Evolutionary conservation across 2,113 vertebrate species (phyloP).

Genomic region (Stegastes partitus): DNA sequence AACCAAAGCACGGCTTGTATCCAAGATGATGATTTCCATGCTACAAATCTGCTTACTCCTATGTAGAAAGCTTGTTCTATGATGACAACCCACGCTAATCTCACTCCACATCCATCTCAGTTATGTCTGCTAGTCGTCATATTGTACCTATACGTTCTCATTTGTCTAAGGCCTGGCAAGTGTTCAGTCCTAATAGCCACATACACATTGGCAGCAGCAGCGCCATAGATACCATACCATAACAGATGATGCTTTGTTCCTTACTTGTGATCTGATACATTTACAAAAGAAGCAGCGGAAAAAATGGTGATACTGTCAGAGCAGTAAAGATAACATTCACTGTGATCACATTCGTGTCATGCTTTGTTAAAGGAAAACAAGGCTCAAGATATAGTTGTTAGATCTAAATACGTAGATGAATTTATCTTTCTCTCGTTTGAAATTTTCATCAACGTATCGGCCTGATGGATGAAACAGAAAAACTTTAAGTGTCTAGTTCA

Average conservation of each 20-base stretch:
- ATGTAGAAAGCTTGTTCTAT: conserved; percentile 37
- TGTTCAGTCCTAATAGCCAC: background rate
- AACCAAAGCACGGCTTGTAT: conserved; percentile 30
- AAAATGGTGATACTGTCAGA: background rate
- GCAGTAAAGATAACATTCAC: background rate
- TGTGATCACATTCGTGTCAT: background rate
- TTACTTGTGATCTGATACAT: background rate
- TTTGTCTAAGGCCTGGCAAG: conserved; percentile 19
- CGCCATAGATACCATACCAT: background rate
- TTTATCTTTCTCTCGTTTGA: conserved; percentile 18
- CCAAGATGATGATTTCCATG: conserved; percentile 50
- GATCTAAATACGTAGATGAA: conserved; percentile 41
- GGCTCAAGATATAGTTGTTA: background rate
- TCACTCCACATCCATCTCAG: conserved; percentile 53
- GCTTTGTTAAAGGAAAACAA: conserved; percentile 11
- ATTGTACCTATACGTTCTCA: conserved; percentile 42
- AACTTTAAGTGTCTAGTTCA: conserved; percentile 1
- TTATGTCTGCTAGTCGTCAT: conserved; percentile 50
- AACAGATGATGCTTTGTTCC: background rate
- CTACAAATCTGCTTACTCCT: conserved; percentile 26
- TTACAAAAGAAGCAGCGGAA: background rate
- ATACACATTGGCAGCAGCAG: background rate
- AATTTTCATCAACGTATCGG: conserved; percentile 1
- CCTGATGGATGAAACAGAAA: conserved; percentile 17
- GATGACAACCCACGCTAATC: conserved; percentile 37